Evolutionary conservation across 2,113 vertebrate genomes (phyloP).

Genomic region (Megaleporinus macrocephalus): DNA sequence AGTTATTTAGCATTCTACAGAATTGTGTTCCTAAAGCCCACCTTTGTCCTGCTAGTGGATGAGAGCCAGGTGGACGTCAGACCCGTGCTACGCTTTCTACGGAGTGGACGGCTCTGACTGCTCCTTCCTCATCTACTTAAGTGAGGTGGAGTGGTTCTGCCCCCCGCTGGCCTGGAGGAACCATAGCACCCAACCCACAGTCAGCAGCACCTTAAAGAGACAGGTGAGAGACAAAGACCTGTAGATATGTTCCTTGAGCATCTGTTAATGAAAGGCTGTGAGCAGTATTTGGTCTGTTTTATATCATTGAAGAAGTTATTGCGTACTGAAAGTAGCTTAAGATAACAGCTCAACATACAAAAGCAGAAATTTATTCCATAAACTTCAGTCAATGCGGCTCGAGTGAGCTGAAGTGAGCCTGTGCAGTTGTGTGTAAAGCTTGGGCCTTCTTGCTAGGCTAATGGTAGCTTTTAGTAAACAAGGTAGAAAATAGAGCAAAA

Average conservation of each 20-base stretch:
- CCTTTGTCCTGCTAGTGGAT: conserved; percentile 86
- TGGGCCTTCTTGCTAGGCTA: too few relatives aligned
- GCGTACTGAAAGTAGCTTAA: too few relatives aligned
- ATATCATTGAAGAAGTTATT: too few relatives aligned
- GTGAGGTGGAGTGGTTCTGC: conserved; percentile 98
- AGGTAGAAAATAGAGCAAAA: too few relatives aligned
- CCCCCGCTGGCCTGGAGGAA: conserved; percentile 91
- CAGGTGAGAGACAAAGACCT: conserved; percentile 76
- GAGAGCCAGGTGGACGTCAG: conserved; percentile 95
- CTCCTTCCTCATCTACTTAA: conserved; percentile 96
- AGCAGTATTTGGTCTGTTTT: too few relatives aligned
- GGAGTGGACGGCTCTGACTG: conserved; percentile 97
- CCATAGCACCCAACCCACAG: conserved; percentile 73
- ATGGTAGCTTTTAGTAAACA: too few relatives aligned
- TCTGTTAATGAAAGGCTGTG: too few relatives aligned
- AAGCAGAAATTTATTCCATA: too few relatives aligned
- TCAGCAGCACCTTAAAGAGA: conserved; percentile 73
- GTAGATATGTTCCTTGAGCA: background rate
- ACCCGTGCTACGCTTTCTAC: conserved; percentile 96
- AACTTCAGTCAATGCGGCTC: too few relatives aligned
- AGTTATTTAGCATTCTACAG: background rate
- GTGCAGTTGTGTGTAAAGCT: too few relatives aligned
- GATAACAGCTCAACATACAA: too few relatives aligned
- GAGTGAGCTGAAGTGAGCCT: too few relatives aligned
- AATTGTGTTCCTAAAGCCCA: background rate